Percentiles rank a stretch among this genome's conserved stretches.
phyloP scores from a whole-genome alignment of 2,113 vertebrate species.

The Clarias macrocephalus region DNA sequence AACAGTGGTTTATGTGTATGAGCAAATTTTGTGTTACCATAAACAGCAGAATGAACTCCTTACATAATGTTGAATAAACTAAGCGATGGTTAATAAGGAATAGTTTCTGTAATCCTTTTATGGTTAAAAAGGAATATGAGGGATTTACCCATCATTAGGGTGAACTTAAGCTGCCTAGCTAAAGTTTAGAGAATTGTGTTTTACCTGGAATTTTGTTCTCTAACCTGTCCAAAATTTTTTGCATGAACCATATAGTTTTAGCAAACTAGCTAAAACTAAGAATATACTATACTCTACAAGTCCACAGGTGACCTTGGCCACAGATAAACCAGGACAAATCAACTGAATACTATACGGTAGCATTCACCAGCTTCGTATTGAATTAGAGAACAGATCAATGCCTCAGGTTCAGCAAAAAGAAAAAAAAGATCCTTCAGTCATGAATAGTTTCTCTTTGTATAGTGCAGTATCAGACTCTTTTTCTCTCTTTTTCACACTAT shows the following conservation, averaged over 20 bases:
- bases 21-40: neutral
- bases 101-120: too few species aligned
- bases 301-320: neutral
- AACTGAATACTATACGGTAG: neutral
- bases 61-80: neutral
- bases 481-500: neutral
- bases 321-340: neutral
- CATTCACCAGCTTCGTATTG: neutral
- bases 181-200: too few species aligned
- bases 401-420: neutral
- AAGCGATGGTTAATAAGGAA: neutral
- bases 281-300: neutral
- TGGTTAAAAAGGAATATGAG: neutral
- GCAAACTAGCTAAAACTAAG: too few species aligned
- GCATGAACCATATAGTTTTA: too few species aligned
- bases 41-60: neutral
- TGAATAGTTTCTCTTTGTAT: neutral
- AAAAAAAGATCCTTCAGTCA: neutral
- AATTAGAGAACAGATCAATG: neutral
- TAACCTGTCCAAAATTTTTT: too few species aligned
- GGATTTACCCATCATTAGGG: neutral
- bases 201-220: too few species aligned
- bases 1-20: neutral
- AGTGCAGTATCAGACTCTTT: neutral
- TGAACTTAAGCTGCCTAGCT: too few species aligned